These are phyloP conservation scores for Arizona elegans DNA, from an alignment of 2,113 vertebrate species.

Conservation along the genomic window DNA sequence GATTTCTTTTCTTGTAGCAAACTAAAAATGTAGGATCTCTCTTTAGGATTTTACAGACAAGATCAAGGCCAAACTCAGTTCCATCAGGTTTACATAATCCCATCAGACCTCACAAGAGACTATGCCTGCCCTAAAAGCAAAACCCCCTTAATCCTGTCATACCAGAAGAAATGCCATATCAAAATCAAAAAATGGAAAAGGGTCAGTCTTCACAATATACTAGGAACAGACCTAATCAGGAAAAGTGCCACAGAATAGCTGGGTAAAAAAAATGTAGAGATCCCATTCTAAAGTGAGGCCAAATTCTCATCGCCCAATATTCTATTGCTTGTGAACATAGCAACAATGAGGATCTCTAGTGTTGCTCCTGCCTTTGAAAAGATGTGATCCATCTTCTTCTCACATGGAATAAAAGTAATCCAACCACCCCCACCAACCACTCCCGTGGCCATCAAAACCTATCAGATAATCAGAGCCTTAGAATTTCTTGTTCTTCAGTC, in stretches of 20 bases:
- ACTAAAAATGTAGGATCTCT: neutral
- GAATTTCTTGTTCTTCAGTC: neutral
- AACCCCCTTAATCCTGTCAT: neutral
- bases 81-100: neutral
- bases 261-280: neutral
- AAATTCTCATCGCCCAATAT: neutral
- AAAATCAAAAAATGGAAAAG: neutral
- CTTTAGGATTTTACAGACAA: neutral
- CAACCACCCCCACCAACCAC: neutral
- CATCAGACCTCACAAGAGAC: neutral
- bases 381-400: neutral
- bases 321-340: neutral
- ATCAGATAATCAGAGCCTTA: neutral
- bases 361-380: neutral
- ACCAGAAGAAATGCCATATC: neutral
- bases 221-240: neutral
- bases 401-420: neutral
- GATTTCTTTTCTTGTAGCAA: neutral
- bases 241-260: neutral
- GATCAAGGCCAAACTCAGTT: neutral
- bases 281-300: neutral
- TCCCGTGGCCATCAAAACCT: neutral
- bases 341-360: neutral
- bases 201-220: neutral
- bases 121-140: neutral